Percentiles rank a stretch among this genome's conserved stretches.
phyloP scores from a whole-genome alignment of 30 jellyfish, hydroid and myxozoan species.

The Turritopsis dohrnii region DNA sequence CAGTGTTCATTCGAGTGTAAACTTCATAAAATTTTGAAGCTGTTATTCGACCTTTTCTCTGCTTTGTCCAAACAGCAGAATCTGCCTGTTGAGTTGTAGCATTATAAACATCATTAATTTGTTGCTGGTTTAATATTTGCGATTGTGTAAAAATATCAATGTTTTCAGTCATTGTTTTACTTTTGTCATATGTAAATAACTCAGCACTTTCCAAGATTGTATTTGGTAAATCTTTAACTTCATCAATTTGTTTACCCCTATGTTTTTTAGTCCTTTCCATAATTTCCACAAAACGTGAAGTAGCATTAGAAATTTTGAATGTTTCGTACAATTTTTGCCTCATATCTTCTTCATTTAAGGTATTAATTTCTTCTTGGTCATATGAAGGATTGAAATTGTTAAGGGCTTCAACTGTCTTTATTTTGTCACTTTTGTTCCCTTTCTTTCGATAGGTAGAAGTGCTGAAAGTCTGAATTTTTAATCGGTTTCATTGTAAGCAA shows the following conservation, averaged over 20 bases:
- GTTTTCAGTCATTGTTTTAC: not conserved
- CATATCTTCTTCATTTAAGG: not conserved
- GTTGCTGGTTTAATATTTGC: not conserved
- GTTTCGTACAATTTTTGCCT: not conserved
- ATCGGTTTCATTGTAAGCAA: not conserved
- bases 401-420: too few species aligned
- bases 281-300: slow-evolving; percentile 9
- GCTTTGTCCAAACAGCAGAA: not conserved
- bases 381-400: too few species aligned
- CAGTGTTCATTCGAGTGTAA: too few species aligned
- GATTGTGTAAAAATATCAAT: not conserved
- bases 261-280: too few species aligned
- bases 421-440: not conserved
- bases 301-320: not conserved
- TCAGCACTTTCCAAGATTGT: not conserved
- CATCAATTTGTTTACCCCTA: too few species aligned
- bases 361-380: not conserved
- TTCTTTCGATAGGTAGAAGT: not conserved
- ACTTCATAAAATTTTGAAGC: slow-evolving; percentile 12
- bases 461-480: not conserved
- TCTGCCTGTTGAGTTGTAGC: not conserved
- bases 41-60: not conserved
- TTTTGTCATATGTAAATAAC: not conserved
- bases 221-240: not conserved
- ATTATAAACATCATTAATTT: not conserved